Base-by-base conservation (phyloP, 2,888 invertebrate species). In the Athalia rosae region DNA sequence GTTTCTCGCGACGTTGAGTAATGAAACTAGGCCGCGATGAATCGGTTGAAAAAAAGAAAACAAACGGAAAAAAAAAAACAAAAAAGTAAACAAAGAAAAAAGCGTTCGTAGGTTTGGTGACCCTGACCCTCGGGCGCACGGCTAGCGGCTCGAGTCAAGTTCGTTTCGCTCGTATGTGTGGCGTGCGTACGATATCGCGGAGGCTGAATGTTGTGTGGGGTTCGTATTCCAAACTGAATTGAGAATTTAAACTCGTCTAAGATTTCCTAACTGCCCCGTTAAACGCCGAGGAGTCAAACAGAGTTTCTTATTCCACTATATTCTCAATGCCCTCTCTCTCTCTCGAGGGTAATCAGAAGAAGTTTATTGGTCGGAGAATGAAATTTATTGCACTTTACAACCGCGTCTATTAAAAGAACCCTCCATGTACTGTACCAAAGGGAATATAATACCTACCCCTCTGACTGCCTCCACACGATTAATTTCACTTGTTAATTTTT, bases 181-280 rank as follows among this genome's bases (percentile, higher is more conserved):
- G 28, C 28, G 28, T 28, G 28, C 28, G 28, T 2, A 28, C 28
- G 28, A 28, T 28, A 28, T 28, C 28, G 47, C 74, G 48, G 74
- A 74, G 61, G 59, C 56, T 61, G 7, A 61, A 3, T 56, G 6
- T 28, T 50, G 48, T 56, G 6, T 28, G 50, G 48, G 74, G 59
- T 61, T 61, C 48, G 61, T 48, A 74, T 74, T 74, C 62, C 74
- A 28, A 74, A 74, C 48, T 62, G 62, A 74, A 74, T 62, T 48
- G 9, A 50, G 71, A 58, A 71, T 58, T 58, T 58, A 74, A 59
- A 61, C 41, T 59, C 74, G 59, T 74, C 28, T 74, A 41, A 61
- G 41, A 74, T 71, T 71, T 71, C 74, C 41, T 50, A 62, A 74
- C 74, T 48, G 48, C 13, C 41, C 74, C 61, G 28, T 74, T 74